Percentiles rank a stretch among this genome's conserved stretches.
phyloP scores from a whole-genome alignment of 2,113 vertebrate genomes.

The Eretmochelys imbricata region DNA sequence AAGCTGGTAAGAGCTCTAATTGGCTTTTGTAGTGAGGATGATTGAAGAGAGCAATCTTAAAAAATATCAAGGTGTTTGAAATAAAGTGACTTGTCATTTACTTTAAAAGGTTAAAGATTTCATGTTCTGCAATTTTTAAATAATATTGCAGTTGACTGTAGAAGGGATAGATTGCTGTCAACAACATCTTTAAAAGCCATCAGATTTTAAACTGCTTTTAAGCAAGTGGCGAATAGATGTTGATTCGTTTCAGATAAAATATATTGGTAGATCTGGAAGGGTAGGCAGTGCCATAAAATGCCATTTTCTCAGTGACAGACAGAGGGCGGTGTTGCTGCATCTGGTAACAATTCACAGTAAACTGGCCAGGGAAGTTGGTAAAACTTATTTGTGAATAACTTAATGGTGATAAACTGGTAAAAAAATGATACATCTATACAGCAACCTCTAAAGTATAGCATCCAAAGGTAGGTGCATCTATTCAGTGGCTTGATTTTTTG shows the following conservation, averaged over 20 bases:
- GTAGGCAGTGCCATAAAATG: not conserved
- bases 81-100: slow-evolving; percentile 3
- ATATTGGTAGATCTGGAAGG: not conserved
- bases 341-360: not conserved
- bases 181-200: too few relatives aligned
- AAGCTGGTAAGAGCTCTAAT: not conserved
- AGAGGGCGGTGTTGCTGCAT: slow-evolving; percentile 58
- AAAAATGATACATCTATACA: not conserved
- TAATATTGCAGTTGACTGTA: not conserved
- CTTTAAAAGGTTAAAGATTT: not conserved
- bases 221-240: not conserved
- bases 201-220: not conserved
- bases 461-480: not conserved
- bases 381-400: not conserved
- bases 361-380: not conserved
- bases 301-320: not conserved
- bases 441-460: not conserved
- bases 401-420: not conserved
- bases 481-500: not conserved
- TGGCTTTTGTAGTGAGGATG: not conserved
- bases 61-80: not conserved
- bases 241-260: not conserved
- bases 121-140: not conserved
- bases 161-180: not conserved
- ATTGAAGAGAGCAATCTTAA: not conserved